Base-by-base conservation (phyloP, 1,140 invertebrate species). In the Atopsyche davidsoni region DNA sequence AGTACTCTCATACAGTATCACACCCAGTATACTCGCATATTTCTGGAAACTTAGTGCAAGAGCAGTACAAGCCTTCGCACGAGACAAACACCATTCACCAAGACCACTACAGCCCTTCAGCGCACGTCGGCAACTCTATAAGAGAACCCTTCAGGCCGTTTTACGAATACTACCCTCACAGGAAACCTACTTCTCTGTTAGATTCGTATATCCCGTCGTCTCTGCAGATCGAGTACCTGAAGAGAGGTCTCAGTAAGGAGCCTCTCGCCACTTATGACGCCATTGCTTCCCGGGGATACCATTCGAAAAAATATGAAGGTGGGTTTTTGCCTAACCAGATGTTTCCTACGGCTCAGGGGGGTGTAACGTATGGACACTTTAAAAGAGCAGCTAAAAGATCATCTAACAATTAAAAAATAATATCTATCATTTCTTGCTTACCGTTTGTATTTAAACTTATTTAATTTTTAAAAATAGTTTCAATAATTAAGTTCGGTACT, bases 261-360 rank as follows among this genome's bases (percentile, higher is more conserved):
- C 67, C 70, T n/a, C 32, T 67, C 13, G 50, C 61, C 0, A 63
- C 66, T 3, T 74, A 71, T 36, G 70, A 75, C 21, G 64, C 67
- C 0, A 53, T 75, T 38, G 64, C 70, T 0, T 41, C 21, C 7
- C 44, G 59, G 4, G 59, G 60, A 35, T 44, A 59, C 3, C 49
- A 53, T 16, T 66, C 66, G 2, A 61, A 65, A 31, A 63, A 70
- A 47, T 70, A 64, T 40, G 70, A 75, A 58, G 53, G 66, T 53
- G 72, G 70, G 3, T 75, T 75, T 44, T 53, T 71, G 2, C 72
- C 72, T 4, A 75, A 73, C 52, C 70, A 75, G 52, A 68, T 73
- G 65, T 73, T 67, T 34, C 65, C 70, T 10, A 73, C 70, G 1
- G 64, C 63, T 0, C 59, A 56, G 64, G 72, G 17, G 62, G 69